These are phyloP conservation scores for Peromyscus polionotus DNA, from an alignment of 2,113 vertebrate species.

Conservation along the genomic window DNA sequence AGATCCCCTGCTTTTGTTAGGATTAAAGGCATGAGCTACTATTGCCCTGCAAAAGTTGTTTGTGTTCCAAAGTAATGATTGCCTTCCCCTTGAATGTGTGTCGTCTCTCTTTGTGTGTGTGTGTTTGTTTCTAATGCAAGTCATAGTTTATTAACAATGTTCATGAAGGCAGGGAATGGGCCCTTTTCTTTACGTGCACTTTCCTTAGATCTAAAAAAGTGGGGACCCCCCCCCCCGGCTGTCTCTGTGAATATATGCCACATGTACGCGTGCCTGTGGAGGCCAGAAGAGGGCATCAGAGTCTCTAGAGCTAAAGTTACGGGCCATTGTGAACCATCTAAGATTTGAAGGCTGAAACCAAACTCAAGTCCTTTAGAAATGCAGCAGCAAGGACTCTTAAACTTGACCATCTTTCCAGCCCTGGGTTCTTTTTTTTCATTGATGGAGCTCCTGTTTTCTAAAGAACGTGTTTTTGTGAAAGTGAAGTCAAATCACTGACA, in stretches of 20 bases:
- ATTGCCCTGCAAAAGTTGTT: neutral
- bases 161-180: neutral
- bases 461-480: constrained; percentile 68
- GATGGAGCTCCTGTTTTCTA: constrained; percentile 43
- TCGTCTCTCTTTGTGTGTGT: neutral
- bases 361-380: neutral
- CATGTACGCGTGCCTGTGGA: neutral
- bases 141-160: constrained; percentile 27
- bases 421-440: neutral
- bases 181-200: neutral
- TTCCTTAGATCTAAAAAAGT: neutral
- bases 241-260: neutral
- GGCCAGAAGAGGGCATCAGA: neutral
- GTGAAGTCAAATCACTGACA: constrained; percentile 63
- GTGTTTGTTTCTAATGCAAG: constrained; percentile 5
- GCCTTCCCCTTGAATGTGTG: neutral
- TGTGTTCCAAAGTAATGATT: neutral
- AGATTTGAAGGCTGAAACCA: neutral
- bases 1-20: neutral
- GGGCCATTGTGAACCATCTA: neutral
- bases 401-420: neutral
- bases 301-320: neutral
- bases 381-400: neutral
- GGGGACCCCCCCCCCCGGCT: no score
- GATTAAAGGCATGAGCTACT: neutral